Conservation (phyloP, 2,797 vertebrate species). For the Streptopelia turtur region DNA sequence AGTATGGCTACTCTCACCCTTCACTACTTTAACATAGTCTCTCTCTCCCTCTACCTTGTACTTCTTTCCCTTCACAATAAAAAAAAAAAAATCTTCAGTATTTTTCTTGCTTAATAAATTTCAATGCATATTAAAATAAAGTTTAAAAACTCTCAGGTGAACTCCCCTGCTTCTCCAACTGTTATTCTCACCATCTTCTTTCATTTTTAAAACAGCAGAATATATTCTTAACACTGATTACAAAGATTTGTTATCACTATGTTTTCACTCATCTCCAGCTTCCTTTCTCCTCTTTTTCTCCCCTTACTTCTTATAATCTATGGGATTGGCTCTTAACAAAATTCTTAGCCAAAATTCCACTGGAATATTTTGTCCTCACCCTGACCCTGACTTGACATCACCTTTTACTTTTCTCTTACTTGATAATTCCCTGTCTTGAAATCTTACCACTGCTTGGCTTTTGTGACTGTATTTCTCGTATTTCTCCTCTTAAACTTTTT, state of each 20-base stretch:
- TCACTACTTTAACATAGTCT: not conserved
- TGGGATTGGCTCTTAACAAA: not conserved
- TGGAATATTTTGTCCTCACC: not conserved
- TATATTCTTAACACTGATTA: not conserved
- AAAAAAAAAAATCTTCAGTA: not conserved
- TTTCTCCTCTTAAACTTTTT: not conserved
- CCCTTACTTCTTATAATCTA: not conserved
- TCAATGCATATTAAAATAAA: not conserved
- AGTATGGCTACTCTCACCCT: not conserved
- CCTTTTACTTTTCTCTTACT: not conserved
- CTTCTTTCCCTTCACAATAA: not conserved
- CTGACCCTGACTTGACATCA: fast-evolving
- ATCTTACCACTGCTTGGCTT: not conserved
- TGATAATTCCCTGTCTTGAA: not conserved
- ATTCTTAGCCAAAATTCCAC: not conserved
- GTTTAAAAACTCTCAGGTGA: not conserved
- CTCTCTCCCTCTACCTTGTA: not conserved
- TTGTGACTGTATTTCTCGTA: not conserved
- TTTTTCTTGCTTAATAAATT: not conserved
- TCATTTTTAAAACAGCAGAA: not conserved
- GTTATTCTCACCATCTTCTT: not conserved
- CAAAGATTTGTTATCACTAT: not conserved
- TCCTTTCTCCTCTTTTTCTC: not conserved
- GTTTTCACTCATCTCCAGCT: not conserved
- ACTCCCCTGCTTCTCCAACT: not conserved